Evolutionary conservation across 2,113 vertebrate genomes (phyloP).

Genomic region (Protomyctophum bolini): DNA sequence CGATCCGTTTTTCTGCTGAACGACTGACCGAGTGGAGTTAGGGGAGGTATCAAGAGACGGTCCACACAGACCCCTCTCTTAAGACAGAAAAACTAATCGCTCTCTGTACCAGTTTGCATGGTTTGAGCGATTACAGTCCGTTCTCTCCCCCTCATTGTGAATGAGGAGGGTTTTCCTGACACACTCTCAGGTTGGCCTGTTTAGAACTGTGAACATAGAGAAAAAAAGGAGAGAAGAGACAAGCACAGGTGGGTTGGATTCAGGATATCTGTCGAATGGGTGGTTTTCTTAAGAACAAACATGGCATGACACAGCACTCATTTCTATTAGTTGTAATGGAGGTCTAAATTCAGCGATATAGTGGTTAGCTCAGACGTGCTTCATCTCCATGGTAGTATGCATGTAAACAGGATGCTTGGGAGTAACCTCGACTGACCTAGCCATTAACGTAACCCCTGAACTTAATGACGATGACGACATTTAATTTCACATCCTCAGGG

Average conservation of each 20-base stretch:
- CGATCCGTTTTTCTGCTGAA: conserved; percentile 79
- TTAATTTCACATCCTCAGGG: too few relatives aligned
- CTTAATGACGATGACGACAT: too few relatives aligned
- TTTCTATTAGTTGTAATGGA: conserved; percentile 49
- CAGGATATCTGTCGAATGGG: conserved; percentile 62
- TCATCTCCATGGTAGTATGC: conserved; percentile 26
- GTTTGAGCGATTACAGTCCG: conserved; percentile 72
- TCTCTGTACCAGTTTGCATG: conserved; percentile 67
- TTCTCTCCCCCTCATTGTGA: conserved; percentile 77
- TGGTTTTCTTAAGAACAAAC: conserved; percentile 71
- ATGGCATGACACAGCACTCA: conserved; percentile 67
- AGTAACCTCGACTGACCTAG: conserved; percentile 31
- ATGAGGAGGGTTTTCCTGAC: conserved; percentile 80
- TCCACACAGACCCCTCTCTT: conserved; percentile 52
- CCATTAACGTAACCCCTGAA: conserved; percentile 20
- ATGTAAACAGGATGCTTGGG: conserved; percentile 52
- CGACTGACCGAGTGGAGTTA: conserved; percentile 75
- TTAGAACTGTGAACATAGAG: conserved; percentile 83
- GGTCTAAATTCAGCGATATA: conserved; percentile 26
- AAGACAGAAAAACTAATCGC: conserved; percentile 48
- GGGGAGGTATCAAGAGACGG: conserved; percentile 62
- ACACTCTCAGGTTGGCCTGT: conserved; percentile 77
- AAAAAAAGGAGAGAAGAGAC: conserved; percentile 79
- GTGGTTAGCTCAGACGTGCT: conserved; percentile 33
- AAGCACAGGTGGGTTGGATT: conserved; percentile 78